Base-by-base conservation (phyloP, 2,113 vertebrate genomes). In the Paratilapia polleni region DNA sequence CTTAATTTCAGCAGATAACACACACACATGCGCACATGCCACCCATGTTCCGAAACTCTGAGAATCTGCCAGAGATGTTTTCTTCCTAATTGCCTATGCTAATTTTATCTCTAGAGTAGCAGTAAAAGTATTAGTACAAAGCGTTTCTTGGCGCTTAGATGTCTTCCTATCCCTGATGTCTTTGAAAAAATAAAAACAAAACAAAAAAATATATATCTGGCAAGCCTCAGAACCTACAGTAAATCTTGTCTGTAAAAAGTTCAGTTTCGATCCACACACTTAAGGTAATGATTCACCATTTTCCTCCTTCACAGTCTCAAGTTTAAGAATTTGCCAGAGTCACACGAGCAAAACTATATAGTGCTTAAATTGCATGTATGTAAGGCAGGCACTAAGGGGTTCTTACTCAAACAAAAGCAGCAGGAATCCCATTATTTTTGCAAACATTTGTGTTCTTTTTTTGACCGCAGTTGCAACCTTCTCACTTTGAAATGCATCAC, bases 1-100 rank as follows among this genome's bases (percentile, higher is more conserved):
- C 88, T 88, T 76, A 76, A 88, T 90, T 83, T 56, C 83, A 77
- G 68, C 36, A 22, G 31, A 43, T 28, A 76, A 8, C 41, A 47
- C 84, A 56, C 84, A 56, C 76, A 70, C 38, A 78, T 24, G 52
- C 49, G 85, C 70, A 54, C 78, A 75, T n/a, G 38, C 86, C 85
- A 84, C 82, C 54, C 88, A 83, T 81, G 81, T 76, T 81, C 82
- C 80, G 17, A 75, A 81, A 87, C 70, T 77, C 78, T 12, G 20
- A 84, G 73, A 81, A 81, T 80, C 88, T 58, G 64, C 87, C 87
- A 77, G 87, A 80, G 87, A 81, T 92, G 88, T 91, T 91, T 93
- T 92, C 76, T 58, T 85, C 81, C 85, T 94, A 92, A 94, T 93
- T 94, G 87, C 73, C 38, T 63, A 89, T 93, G 92, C 91, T 91